Conservation (phyloP, 1,140 invertebrate genomes). For the Physella acuta region DNA sequence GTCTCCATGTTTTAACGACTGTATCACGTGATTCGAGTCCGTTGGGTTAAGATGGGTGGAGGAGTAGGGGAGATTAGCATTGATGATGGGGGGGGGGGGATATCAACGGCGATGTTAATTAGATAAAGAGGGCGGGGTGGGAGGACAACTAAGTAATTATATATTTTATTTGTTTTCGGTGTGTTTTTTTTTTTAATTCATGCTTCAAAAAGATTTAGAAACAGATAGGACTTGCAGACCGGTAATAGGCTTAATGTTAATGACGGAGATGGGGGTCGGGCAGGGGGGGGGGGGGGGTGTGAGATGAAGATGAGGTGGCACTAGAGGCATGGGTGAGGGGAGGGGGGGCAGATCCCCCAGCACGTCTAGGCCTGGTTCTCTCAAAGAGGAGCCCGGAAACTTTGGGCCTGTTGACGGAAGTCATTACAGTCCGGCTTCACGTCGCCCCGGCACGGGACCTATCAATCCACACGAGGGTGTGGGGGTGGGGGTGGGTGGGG, state of each 20-base stretch:
- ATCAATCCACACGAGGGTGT: background rate
- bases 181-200: too few relatives aligned
- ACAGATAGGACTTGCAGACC: background rate
- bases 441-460: constrained; percentile 7
- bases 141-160: too few relatives aligned
- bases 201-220: background rate
- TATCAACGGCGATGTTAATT: too few relatives aligned
- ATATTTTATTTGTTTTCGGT: too few relatives aligned
- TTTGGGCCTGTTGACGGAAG: constrained; percentile 6
- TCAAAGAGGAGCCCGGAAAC: constrained; percentile 4
- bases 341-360: background rate
- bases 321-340: background rate
- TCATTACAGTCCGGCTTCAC: constrained; percentile 13
- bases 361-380: background rate
- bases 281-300: background rate
- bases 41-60: too few relatives aligned
- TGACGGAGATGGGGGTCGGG: background rate
- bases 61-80: too few relatives aligned
- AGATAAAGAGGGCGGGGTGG: too few relatives aligned
- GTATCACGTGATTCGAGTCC: too few relatives aligned
- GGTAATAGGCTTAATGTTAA: background rate
- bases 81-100: too few relatives aligned
- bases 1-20: too few relatives aligned
- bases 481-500: background rate
- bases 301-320: background rate